Evolutionary conservation across 2,888 invertebrate genomes (phyloP), one percentile per base, ranked within the genome.

Genomic region (Pardosa pseudoannulata): DNA sequence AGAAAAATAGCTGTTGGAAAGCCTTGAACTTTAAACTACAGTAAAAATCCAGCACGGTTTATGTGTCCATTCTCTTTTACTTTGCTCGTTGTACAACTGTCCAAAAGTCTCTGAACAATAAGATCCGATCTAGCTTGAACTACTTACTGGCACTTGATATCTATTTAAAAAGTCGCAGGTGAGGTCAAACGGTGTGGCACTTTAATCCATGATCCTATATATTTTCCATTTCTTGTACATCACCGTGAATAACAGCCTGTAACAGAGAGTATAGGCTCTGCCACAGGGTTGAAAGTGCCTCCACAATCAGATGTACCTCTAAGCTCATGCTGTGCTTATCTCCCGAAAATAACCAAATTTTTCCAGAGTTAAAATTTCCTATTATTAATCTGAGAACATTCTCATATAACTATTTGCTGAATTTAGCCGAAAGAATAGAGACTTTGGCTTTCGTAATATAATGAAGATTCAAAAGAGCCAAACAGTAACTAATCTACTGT

Each of bases 261-360:
- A 68, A 85, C 73, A 85, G 78, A 74, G 74, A 85, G 50, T 46
- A 72, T 71, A 79, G 41, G 70, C 78, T 85, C 85, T 85, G 78
- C 50, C 46, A 76, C 71, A 62, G 73, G 73, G 19, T 71, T 46
- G 74, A 68, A 76, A 71, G 31, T 64, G 65, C 73, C 67, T 76
- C 73, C 65, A 36, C 29, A 32, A 56, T 73, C 68, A 85, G 73
- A 73, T 67, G 73, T 85, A 85, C 85, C 85, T 85, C 85, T 32
- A 68, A 56, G 36, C 85, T 85, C 85, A 85, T 85, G 85, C 85
- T 85, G 85, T 85, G 85, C 78, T 85, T 85, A 79, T 79, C 78
- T 79, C 85, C 78, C 79, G 46, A 78, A 56, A 56, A 41, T 65
- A 36, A 32, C 19, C 32, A n/a, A 67, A 36, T 32, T 7, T 23